Percentiles rank a stretch among this genome's conserved stretches.
Conservation (phyloP, 2,888 invertebrate species). For the Yponomeuta malinellus region DNA sequence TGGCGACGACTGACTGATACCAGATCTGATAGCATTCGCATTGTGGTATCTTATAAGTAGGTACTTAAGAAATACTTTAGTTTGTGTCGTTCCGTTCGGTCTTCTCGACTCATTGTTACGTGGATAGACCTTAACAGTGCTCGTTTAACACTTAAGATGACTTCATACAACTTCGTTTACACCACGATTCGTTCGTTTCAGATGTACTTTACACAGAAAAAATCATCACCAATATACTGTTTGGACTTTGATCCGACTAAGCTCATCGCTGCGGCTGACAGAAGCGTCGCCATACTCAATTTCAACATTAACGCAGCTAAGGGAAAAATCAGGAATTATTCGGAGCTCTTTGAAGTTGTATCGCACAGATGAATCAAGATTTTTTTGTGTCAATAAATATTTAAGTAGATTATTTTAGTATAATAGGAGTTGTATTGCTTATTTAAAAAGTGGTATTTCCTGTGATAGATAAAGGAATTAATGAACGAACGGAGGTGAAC, state of each 20-base stretch:
- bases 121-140: no score
- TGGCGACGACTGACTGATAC: no score
- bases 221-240: slow-evolving; percentile 57
- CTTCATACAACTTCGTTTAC: no score
- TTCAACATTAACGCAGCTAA: slow-evolving; percentile 40
- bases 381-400: not conserved
- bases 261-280: slow-evolving; percentile 55
- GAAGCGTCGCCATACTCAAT: slow-evolving; percentile 45
- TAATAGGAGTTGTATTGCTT: not conserved
- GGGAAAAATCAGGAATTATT: slow-evolving; percentile 41
- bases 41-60: no score
- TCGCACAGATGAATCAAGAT: not conserved
- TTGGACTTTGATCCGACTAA: slow-evolving; percentile 55
- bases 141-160: no score
- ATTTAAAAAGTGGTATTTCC: not conserved
- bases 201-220: slow-evolving; percentile 63
- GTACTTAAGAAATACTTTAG: no score
- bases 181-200: slow-evolving; percentile 31
- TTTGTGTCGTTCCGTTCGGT: no score
- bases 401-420: slow-evolving; percentile 18
- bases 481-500: no score
- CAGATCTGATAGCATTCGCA: no score
- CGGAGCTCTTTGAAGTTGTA: slow-evolving; percentile 41
- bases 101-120: no score
- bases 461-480: not conserved